Conservation (phyloP, 92 coral and sea anemone species). For the Heliopora coerulea region DNA sequence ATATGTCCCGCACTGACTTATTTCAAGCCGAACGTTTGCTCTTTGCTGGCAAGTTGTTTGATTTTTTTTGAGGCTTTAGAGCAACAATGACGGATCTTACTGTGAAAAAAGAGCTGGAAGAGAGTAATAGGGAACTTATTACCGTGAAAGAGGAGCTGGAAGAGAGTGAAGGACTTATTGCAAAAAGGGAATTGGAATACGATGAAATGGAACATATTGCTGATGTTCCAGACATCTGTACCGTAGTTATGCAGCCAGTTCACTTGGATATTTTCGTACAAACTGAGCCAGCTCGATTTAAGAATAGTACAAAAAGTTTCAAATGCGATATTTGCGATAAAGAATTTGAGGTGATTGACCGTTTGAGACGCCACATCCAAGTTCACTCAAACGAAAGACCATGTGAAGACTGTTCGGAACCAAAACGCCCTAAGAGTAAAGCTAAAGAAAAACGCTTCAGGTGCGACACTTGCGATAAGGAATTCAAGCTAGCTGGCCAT, state of each 20-base stretch:
- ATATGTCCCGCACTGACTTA: no score
- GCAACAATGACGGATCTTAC: not conserved
- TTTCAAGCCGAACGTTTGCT: no score
- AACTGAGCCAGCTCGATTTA: not conserved
- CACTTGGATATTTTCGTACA: not conserved
- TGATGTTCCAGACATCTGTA: not conserved
- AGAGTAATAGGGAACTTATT: no score
- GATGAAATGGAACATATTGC: no score
- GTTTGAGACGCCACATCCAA: not conserved
- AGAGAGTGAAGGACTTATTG: no score
- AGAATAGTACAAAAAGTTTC: not conserved
- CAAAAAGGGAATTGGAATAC: no score
- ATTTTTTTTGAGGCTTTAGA: not conserved
- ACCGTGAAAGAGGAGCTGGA: not conserved
- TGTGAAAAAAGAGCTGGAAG: not conserved
- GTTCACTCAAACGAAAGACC: not conserved
- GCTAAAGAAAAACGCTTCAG: not conserved
- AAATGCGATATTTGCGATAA: conserved; percentile 2
- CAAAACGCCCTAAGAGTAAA: not conserved
- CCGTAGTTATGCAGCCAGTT: conserved; percentile 21
- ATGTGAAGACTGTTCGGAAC: not conserved
- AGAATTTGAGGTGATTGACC: not conserved
- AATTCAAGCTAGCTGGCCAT: conserved; percentile 5
- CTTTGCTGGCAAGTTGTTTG: no score
- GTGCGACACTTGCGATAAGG: conserved; percentile 18